Evolutionary conservation across 2,888 invertebrate genomes (phyloP).

Genomic region (Agrochola circellaris): DNA sequence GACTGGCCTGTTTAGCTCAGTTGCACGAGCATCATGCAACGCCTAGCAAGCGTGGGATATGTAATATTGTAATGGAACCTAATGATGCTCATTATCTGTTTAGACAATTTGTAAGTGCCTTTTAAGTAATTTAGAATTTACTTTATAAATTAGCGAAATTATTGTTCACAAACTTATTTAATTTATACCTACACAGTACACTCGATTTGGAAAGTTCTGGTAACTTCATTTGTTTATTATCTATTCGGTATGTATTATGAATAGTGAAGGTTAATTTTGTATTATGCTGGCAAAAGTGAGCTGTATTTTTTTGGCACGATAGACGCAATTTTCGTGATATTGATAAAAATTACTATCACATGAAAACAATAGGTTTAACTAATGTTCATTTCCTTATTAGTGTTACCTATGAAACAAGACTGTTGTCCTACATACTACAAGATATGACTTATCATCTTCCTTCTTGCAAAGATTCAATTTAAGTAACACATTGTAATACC

Average conservation of each 20-base stretch:
- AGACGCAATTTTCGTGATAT: not conserved
- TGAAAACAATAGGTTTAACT: not conserved
- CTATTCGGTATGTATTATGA: not conserved
- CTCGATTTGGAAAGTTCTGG: not conserved
- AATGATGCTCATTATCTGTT: conserved; percentile 48
- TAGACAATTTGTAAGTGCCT: conserved; percentile 32
- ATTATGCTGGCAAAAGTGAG: not conserved
- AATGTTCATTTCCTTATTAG: no score
- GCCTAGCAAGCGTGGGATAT: conserved; percentile 44
- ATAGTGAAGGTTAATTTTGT: not conserved
- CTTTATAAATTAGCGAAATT: conserved; percentile 33
- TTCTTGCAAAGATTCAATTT: not conserved
- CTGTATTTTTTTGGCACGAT: not conserved
- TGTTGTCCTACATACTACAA: not conserved
- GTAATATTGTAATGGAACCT: conserved; percentile 50
- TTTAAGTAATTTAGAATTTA: conserved; percentile 30
- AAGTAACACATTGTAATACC: not conserved
- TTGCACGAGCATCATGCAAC: conserved; percentile 35
- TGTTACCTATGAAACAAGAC: no score
- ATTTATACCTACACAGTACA: conserved; percentile 4
- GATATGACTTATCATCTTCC: not conserved
- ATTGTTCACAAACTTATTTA: conserved; percentile 20
- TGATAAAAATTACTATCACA: not conserved
- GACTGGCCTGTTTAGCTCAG: conserved; percentile 12
- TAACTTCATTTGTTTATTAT: conserved; percentile 1